Evolutionary conservation across 1,140 invertebrate genomes (phyloP).

Genomic region (Achatina immaculata): DNA sequence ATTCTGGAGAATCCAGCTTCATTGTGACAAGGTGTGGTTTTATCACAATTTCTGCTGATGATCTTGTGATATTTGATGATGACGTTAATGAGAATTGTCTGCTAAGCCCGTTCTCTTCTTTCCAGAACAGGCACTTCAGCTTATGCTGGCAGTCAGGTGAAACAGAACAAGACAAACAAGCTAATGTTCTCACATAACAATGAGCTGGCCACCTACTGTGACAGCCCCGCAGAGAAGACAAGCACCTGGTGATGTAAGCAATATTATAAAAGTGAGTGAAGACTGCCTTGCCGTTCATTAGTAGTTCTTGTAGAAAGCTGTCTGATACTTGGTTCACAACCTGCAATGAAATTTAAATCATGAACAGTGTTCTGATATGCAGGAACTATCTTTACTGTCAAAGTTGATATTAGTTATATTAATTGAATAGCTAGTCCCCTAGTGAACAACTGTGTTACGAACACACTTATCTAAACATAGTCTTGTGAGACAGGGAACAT

Average conservation of each 20-base stretch:
- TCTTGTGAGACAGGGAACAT: too few relatives aligned
- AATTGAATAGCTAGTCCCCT: too few relatives aligned
- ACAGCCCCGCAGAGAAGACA: neutral
- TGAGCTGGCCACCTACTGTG: neutral
- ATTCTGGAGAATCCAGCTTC: slow-evolving; percentile 74
- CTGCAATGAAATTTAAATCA: slow-evolving; percentile 1
- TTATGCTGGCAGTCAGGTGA: neutral
- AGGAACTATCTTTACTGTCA: too few relatives aligned
- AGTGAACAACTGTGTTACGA: too few relatives aligned
- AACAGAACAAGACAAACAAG: neutral
- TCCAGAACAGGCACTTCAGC: neutral
- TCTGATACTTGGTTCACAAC: neutral
- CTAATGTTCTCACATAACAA: neutral
- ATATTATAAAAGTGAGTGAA: neutral
- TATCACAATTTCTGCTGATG: neutral
- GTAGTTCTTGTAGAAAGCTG: neutral
- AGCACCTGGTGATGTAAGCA: neutral
- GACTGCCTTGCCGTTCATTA: neutral
- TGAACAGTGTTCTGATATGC: too few relatives aligned
- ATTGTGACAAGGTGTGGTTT: slow-evolving; percentile 62
- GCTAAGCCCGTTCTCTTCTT: neutral
- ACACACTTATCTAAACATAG: too few relatives aligned
- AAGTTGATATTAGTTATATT: too few relatives aligned
- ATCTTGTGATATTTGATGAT: neutral
- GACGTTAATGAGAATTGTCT: neutral